Evolutionary conservation across 1,140 invertebrate genomes (phyloP).

Genomic region (Trichonephila clavipes): DNA sequence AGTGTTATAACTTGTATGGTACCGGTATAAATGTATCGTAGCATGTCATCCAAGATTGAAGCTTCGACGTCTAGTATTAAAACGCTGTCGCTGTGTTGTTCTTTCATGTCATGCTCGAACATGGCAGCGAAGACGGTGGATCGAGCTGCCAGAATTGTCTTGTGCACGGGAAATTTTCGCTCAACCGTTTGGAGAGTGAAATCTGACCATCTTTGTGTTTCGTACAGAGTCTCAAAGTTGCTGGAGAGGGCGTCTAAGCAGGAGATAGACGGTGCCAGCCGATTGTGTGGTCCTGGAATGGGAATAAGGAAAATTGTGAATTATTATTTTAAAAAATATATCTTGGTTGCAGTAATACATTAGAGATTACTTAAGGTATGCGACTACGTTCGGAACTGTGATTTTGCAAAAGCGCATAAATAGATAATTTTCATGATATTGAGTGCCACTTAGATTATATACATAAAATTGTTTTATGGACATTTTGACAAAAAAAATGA

Average conservation of each 20-base stretch:
- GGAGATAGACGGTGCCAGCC: neutral
- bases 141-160: neutral
- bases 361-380: too few relatives aligned
- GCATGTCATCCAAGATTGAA: neutral
- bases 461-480: too few relatives aligned
- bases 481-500: too few relatives aligned
- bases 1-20: neutral
- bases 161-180: neutral
- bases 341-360: too few relatives aligned
- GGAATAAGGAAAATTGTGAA: neutral
- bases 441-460: too few relatives aligned
- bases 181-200: neutral
- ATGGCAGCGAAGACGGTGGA: neutral
- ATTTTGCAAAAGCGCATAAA: too few relatives aligned
- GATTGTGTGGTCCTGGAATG: neutral
- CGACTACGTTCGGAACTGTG: too few relatives aligned
- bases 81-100: neutral
- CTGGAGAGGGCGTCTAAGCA: neutral
- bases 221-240: neutral
- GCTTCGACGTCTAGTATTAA: neutral
- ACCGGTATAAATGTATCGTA: neutral
- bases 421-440: too few relatives aligned
- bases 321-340: too few relatives aligned
- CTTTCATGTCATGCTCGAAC: constrained; percentile 3
- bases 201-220: neutral